Conservation (phyloP, 2,113 vertebrate genomes). For the Pelusios castaneus region DNA sequence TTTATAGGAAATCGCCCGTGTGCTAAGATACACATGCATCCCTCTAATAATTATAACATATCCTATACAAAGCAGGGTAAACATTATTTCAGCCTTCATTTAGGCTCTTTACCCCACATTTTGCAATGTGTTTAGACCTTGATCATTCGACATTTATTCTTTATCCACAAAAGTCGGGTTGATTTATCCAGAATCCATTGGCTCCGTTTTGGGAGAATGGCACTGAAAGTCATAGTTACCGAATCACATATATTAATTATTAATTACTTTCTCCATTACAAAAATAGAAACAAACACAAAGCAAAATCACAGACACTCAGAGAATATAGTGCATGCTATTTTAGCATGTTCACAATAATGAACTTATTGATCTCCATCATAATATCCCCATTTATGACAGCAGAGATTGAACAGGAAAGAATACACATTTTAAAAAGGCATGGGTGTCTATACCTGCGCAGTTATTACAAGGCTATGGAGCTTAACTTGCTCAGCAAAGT, state of each 20-base stretch:
- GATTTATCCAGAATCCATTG: not conserved
- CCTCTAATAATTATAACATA: not conserved
- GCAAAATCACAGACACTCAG: not conserved
- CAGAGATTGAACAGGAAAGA: not conserved
- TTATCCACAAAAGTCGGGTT: not conserved
- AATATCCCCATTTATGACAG: not conserved
- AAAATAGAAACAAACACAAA: not conserved
- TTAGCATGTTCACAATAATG: not conserved
- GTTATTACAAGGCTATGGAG: not conserved
- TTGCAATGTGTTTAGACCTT: not conserved
- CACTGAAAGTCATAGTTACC: not conserved
- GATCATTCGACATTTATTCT: not conserved
- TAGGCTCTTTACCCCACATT: not conserved
- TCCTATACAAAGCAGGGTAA: not conserved
- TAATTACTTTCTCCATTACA: not conserved
- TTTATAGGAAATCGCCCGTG: not conserved
- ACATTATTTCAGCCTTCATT: not conserved
- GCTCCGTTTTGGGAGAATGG: not conserved
- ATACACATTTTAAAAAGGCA: not conserved
- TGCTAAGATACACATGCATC: not conserved
- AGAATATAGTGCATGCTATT: not conserved
- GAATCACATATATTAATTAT: not conserved
- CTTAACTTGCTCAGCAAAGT: slow-evolving; percentile 39
- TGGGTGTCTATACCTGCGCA: not conserved
- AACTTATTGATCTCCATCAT: not conserved